Evolutionary conservation across 2,888 invertebrate genomes (phyloP).

Genomic region (Eupeodes latifasciatus): DNA sequence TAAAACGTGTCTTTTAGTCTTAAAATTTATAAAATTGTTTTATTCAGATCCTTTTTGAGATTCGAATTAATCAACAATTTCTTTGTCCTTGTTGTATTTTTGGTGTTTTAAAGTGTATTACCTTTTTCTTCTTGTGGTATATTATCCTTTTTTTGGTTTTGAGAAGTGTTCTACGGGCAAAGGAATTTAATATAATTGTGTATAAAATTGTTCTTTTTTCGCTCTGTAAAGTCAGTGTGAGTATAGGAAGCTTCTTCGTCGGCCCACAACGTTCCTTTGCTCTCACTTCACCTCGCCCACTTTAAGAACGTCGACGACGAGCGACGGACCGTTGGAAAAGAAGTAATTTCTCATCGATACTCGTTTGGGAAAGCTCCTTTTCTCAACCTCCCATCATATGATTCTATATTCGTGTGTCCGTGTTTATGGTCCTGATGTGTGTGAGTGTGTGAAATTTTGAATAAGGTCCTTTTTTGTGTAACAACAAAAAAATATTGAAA

Average conservation of each 20-base stretch:
- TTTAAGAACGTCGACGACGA: background rate
- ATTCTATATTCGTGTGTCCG: conserved; percentile 46
- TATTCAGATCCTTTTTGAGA: background rate
- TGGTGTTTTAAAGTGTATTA: background rate
- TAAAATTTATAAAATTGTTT: background rate
- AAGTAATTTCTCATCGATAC: conserved; percentile 70
- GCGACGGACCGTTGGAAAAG: background rate
- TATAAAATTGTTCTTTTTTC: conserved; percentile 29
- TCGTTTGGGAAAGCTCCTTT: conserved; percentile 63
- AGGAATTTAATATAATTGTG: conserved; percentile 32
- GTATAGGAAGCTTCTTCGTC: conserved; percentile 24
- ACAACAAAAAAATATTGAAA: conserved; percentile 38
- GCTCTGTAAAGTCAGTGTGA: conserved; percentile 16
- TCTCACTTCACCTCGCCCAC: conserved; percentile 34
- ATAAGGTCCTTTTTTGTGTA: conserved; percentile 21
- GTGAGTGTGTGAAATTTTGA: conserved; percentile 10
- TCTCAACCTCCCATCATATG: conserved; percentile 55
- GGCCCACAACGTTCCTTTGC: conserved; percentile 20
- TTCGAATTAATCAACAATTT: background rate
- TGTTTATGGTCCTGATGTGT: background rate
- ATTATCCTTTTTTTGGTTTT: conserved; percentile 26
- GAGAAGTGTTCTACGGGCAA: conserved; percentile 41
- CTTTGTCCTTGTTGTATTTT: background rate
- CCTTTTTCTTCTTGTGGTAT: background rate
- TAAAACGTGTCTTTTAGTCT: conserved; percentile 64